These are phyloP conservation scores for Podargus strigoides DNA, from an alignment of 2,797 vertebrate genomes.

Conservation along the genomic window DNA sequence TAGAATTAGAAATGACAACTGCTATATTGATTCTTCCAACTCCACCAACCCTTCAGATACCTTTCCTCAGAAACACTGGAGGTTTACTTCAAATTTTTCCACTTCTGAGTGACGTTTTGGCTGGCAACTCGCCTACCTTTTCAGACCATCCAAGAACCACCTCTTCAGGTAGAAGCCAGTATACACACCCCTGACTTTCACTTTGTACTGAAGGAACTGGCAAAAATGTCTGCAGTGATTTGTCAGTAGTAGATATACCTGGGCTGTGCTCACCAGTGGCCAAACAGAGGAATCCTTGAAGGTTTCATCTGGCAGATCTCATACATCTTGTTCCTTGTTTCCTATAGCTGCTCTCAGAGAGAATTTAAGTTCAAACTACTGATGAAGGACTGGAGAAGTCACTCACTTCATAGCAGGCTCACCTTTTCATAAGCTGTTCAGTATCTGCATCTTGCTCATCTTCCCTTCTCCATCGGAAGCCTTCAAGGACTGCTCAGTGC, in stretches of 20 bases:
- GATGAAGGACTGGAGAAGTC: neutral
- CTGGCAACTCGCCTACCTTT: neutral
- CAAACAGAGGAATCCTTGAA: neutral
- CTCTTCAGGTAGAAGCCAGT: neutral
- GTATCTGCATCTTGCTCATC: neutral
- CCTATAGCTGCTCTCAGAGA: neutral
- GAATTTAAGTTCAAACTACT: neutral
- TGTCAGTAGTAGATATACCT: neutral
- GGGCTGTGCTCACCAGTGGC: neutral
- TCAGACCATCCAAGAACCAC: neutral
- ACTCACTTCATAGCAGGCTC: neutral
- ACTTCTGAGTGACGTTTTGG: neutral
- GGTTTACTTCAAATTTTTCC: neutral
- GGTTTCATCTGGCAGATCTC: neutral
- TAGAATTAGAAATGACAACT: neutral
- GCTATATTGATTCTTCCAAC: neutral
- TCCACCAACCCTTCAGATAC: neutral
- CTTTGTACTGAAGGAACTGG: neutral
- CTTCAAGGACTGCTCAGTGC: neutral
- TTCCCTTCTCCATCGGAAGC: neutral
- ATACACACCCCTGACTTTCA: neutral
- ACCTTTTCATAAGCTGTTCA: neutral
- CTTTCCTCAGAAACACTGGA: neutral
- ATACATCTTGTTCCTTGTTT: neutral
- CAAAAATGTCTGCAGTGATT: neutral